Conservation (phyloP, 2,797 vertebrate genomes). For the Gallirallus australis region DNA sequence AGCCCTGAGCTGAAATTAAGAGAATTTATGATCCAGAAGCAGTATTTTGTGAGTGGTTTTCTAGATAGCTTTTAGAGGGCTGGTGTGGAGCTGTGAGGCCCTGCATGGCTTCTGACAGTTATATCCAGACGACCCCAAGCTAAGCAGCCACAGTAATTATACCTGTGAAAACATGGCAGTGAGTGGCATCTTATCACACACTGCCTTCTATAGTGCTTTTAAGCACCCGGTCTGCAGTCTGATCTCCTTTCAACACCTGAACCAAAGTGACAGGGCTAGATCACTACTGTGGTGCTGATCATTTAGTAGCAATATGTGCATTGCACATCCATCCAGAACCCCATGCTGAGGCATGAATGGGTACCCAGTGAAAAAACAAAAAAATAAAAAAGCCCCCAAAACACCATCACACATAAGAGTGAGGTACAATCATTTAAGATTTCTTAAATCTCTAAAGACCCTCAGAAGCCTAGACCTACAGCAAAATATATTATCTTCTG, state of each 20-base stretch:
- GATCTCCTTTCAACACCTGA: neutral
- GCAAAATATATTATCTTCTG: neutral
- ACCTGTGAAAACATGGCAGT: neutral
- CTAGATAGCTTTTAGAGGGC: neutral
- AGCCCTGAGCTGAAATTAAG: neutral
- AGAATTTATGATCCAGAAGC: neutral
- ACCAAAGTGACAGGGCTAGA: neutral
- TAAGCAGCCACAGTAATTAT: neutral
- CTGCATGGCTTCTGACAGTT: neutral
- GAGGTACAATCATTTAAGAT: neutral
- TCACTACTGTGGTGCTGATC: rapidly evolving
- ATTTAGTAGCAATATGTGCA: neutral
- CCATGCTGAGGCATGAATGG: neutral
- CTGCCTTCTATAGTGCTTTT: neutral
- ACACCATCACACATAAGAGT: rapidly evolving
- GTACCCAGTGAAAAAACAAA: neutral
- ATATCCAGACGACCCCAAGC: neutral
- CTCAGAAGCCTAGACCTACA: neutral
- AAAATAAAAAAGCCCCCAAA: too few relatives aligned
- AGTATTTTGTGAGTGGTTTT: neutral
- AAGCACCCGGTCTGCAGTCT: neutral
- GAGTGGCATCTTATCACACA: neutral
- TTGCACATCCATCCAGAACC: rapidly evolving
- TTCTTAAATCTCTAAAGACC: neutral
- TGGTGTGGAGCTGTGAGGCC: neutral